phyloP scores from a whole-genome alignment of 35 echinoderm and acorn worm species.

The Hemicentrotus pulcherrimus region DNA sequence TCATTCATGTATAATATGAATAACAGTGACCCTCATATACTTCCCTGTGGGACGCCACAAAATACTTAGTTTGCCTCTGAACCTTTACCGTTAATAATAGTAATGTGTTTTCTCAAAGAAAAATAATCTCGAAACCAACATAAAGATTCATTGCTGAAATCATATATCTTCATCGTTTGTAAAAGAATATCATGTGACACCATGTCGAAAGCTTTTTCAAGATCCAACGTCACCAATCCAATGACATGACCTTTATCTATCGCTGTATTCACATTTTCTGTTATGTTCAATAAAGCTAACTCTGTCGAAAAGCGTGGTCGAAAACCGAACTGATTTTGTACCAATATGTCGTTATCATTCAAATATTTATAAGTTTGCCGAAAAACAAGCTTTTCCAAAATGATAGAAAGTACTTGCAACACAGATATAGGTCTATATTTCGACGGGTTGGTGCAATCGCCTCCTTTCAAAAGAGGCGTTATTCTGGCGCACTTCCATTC shows the following conservation, averaged over 20 bases:
- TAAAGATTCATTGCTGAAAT: neutral
- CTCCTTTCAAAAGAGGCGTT: constrained; percentile 53
- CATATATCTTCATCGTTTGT: too few species aligned
- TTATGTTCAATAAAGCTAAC: too few species aligned
- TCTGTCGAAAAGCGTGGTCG: too few species aligned
- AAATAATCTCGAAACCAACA: neutral
- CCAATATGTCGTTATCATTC: too few species aligned
- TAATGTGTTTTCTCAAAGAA: neutral
- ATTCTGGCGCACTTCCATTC: constrained; percentile 58
- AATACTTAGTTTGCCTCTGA: neutral
- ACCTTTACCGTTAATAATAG: neutral
- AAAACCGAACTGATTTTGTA: too few species aligned
- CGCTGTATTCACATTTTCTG: too few species aligned
- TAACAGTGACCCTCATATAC: neutral
- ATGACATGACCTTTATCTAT: too few species aligned
- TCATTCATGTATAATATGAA: neutral
- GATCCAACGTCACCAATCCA: neutral
- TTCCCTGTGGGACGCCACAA: neutral
- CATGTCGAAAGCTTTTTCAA: too few species aligned
- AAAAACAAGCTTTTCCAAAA: constrained; percentile 49
- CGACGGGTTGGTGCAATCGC: constrained; percentile 9
- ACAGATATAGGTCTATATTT: constrained; percentile 71
- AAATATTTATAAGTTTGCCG: neutral
- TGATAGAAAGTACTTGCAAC: constrained; percentile 49
- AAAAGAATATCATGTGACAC: neutral